phyloP scores from a whole-genome alignment of 2,888 invertebrate genomes.

The Pemphredon lugubris region DNA sequence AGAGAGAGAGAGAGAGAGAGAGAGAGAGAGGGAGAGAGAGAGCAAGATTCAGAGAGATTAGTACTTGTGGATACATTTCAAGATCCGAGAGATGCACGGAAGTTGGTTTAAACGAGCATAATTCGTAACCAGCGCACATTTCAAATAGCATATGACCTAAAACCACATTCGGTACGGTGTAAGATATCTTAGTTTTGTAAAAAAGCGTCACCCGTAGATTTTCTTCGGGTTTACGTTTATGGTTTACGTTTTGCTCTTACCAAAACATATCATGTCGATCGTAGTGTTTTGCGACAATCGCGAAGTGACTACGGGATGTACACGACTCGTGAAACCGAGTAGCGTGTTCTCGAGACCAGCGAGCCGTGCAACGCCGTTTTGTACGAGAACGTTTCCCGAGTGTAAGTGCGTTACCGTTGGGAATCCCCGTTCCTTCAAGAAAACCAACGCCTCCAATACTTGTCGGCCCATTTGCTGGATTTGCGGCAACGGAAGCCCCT shows the following conservation, averaged over 20 bases:
- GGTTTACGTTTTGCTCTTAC: constrained; percentile 77
- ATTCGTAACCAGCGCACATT: constrained; percentile 93
- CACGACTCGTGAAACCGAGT: constrained; percentile 87
- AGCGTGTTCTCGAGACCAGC: constrained; percentile 94
- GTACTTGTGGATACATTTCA: constrained; percentile 88
- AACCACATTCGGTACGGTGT: constrained; percentile 41
- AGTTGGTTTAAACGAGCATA: constrained; percentile 88
- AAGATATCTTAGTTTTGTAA: constrained; percentile 4
- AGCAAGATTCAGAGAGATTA: constrained; percentile 20
- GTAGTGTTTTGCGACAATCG: constrained; percentile 81
- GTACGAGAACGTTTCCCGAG: constrained; percentile 94
- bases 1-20: not conserved
- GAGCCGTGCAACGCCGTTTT: constrained; percentile 94
- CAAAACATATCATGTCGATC: constrained; percentile 88
- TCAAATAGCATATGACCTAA: constrained; percentile 91
- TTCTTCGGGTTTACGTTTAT: not conserved
- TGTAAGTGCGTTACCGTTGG: constrained; percentile 94
- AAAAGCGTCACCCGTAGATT: too few relatives aligned
- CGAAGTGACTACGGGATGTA: constrained; percentile 83
- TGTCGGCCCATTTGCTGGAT: constrained; percentile 94
- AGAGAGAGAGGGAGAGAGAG: not conserved
- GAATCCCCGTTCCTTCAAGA: constrained; percentile 93
- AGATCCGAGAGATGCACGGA: constrained; percentile 88
- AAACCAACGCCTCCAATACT: constrained; percentile 92
- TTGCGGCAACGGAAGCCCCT: constrained; percentile 89